Conservation (phyloP, 1,140 invertebrate species). For the Gryon sp. region DNA sequence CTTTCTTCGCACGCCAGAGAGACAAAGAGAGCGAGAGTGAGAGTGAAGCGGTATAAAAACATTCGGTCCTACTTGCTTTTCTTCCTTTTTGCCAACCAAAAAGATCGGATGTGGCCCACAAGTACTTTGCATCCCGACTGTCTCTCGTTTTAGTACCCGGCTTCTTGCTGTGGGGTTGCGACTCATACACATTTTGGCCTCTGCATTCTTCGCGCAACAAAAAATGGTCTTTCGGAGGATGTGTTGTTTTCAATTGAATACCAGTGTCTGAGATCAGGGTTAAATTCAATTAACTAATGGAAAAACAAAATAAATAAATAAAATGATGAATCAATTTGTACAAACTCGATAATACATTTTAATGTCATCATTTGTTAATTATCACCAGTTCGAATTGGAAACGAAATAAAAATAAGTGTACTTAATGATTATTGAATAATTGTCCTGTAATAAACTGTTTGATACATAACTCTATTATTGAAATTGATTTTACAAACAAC, state of each 20-base stretch:
- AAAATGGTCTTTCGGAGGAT: neutral
- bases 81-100: conserved; percentile 37
- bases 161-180: conserved; percentile 6
- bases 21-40: too few species aligned
- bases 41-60: conserved; percentile 50
- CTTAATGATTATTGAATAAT: too few species aligned
- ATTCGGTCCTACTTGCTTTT: conserved; percentile 22
- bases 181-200: conserved; percentile 5
- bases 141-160: neutral
- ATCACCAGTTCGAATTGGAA: too few species aligned
- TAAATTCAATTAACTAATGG: neutral
- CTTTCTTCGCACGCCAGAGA: conserved; percentile 41
- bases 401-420: too few species aligned
- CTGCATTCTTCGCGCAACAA: neutral
- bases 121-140: conserved; percentile 34
- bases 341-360: too few species aligned
- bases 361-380: too few species aligned
- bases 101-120: conserved; percentile 32
- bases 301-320: too few species aligned
- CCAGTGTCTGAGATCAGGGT: neutral
- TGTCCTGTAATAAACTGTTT: too few species aligned
- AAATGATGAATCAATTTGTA: too few species aligned
- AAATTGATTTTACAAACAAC: too few species aligned
- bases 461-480: too few species aligned
- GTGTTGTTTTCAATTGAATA: conserved; percentile 15